Conservation (phyloP, 2,888 invertebrate genomes). For the Molorchus minor region DNA sequence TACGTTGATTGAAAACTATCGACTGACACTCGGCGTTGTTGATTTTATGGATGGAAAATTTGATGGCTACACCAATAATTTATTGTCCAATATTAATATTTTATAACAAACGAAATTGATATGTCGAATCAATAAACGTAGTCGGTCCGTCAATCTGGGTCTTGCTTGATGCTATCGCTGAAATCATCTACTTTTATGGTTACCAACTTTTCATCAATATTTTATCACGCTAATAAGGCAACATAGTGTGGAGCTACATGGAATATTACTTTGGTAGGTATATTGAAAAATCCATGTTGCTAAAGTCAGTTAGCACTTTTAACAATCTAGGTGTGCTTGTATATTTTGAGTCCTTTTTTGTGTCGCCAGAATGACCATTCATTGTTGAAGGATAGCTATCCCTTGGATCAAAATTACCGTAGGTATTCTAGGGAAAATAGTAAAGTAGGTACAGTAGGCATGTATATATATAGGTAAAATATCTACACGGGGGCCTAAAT, state of each 20-base stretch:
- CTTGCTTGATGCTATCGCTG: conserved; percentile 3
- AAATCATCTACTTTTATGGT: conserved; percentile 18
- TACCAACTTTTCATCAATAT: conserved; percentile 23
- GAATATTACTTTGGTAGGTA: conserved; percentile 1
- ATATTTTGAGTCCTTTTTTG: too few species aligned
- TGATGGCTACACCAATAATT: conserved; percentile 23
- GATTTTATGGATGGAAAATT: conserved; percentile 31
- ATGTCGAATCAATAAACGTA: conserved; percentile 19
- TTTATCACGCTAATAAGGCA: conserved; percentile 20
- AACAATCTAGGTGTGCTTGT: too few species aligned
- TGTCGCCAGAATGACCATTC: too few species aligned
- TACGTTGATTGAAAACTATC: conserved; percentile 39
- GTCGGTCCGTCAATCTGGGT: conserved; percentile 20
- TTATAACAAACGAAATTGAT: conserved; percentile 23
- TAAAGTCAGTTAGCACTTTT: too few species aligned
- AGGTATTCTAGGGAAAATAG: too few species aligned
- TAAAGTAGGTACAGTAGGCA: too few species aligned
- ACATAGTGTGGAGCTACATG: conserved; percentile 10
- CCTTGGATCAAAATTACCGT: too few species aligned
- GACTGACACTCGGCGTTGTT: conserved; percentile 36
- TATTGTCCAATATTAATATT: conserved; percentile 24
- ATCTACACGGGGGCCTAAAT: too few species aligned
- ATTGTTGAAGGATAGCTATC: too few species aligned
- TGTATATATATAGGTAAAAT: too few species aligned
- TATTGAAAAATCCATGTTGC: conserved; percentile 7